Base-by-base conservation (phyloP, 2,888 invertebrate species). In the Pycnomerus fuliginosus region DNA sequence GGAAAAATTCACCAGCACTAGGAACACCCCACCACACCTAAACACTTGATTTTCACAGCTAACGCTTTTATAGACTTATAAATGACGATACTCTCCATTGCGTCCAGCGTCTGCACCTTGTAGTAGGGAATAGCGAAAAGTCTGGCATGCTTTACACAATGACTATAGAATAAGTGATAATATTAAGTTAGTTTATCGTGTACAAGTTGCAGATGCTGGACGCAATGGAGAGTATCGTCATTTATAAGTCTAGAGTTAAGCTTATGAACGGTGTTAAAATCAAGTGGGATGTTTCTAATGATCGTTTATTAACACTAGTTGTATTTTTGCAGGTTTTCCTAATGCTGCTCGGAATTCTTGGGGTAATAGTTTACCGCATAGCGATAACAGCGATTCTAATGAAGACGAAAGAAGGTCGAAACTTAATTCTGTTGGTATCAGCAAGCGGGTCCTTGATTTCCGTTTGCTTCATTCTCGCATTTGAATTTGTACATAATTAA, bases 391-490 rank as follows among this genome's bases (percentile, higher is more conserved):
- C 38, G 2, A 5, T 53, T 1, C n/a, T 64, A 16, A 44, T 56
- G 23, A n/a, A n/a, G n/a, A n/a, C n/a, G n/a, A n/a, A n/a, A n/a
- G n/a, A n/a, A n/a, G n/a, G n/a, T n/a, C n/a, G n/a, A n/a, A n/a
- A n/a, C n/a, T n/a, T n/a, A n/a, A n/a, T n/a, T n/a, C n/a, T n/a
- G n/a, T n/a, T n/a, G n/a, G n/a, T n/a, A n/a, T 55, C 61, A 16
- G 15, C 41, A 1, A 40, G 55, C 3, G 60, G 62, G 1, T 50
- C 64, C 1, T 3, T 58, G 2, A 47, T 68, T 12, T 61, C 61
- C 3, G 61, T 61, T 1, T 5, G 49, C 8, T 60, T 67, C 35
- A 68, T 69, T 28, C 48, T 61, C 4, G 34, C 61, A 16, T 63
- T 63, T 37, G 56, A 58, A 48, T 50, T 48, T 46, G 68, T 68